These are phyloP conservation scores for Ceraclea dissimilis DNA, from an alignment of 2,888 invertebrate species.

Conservation along the genomic window DNA sequence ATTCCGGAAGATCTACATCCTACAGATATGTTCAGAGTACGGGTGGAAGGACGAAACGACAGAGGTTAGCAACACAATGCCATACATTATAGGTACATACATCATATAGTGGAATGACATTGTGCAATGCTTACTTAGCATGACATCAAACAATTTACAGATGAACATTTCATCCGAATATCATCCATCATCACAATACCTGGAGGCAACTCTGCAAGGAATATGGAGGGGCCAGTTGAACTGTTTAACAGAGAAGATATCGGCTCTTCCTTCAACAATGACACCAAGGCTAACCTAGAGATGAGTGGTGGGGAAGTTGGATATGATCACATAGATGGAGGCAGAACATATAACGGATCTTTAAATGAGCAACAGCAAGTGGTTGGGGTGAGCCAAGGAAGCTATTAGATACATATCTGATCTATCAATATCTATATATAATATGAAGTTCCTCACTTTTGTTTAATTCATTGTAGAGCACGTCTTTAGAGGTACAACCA, in stretches of 20 bases:
- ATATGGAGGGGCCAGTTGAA: neutral
- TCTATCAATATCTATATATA: too few species aligned
- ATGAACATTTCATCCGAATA: neutral
- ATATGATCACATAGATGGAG: neutral
- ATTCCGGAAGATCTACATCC: conserved; percentile 35
- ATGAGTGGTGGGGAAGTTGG: neutral
- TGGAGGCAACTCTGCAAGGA: neutral
- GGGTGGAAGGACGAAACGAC: conserved; percentile 40
- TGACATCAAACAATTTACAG: too few species aligned
- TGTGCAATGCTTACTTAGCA: too few species aligned
- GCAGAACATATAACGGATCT: neutral
- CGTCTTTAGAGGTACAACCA: conserved; percentile 7
- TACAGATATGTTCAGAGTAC: conserved; percentile 33
- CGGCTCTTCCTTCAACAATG: neutral
- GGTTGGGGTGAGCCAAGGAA: neutral
- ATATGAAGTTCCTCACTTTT: too few species aligned
- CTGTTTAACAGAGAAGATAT: neutral
- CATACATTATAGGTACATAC: neutral
- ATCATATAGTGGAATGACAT: too few species aligned
- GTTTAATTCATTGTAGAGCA: neutral
- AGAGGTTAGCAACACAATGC: conserved; percentile 31
- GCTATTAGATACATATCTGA: neutral
- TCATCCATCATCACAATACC: neutral
- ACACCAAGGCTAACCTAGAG: neutral
- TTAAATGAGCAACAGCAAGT: neutral